These are phyloP conservation scores for Zygothrica quintamaculata DNA, from an alignment of 2,888 invertebrate species.

Conservation along the genomic window DNA sequence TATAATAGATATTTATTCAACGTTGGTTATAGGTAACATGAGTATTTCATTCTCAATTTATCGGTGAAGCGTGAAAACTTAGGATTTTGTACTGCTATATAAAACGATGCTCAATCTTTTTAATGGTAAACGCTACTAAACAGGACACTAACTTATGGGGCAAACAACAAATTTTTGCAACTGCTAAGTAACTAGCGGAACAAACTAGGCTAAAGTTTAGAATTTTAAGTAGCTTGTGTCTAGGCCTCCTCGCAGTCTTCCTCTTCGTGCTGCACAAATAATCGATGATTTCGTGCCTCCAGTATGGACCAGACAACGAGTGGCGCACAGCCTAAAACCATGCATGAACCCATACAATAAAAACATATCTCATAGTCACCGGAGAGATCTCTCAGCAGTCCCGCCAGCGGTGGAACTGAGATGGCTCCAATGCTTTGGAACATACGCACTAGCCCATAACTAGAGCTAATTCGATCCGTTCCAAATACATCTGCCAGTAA, in stretches of 20 bases:
- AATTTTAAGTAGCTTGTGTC: conserved; percentile 16
- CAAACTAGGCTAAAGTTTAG: conserved; percentile 4
- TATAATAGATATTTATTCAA: conserved; percentile 29
- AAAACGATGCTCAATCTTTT: conserved; percentile 44
- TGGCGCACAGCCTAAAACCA: conserved; percentile 89
- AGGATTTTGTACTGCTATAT: conserved; percentile 46
- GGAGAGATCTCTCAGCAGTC: conserved; percentile 88
- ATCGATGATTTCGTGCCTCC: conserved; percentile 78
- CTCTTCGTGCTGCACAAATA: conserved; percentile 79
- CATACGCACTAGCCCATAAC: conserved; percentile 90
- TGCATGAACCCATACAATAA: conserved; percentile 91
- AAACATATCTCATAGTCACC: conserved; percentile 90
- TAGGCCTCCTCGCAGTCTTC: conserved; percentile 82
- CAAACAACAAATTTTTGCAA: conserved; percentile 46
- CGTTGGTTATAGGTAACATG: conserved; percentile 6
- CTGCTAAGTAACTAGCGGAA: conserved; percentile 45
- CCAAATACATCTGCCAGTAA: conserved; percentile 90
- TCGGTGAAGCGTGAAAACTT: conserved; percentile 76
- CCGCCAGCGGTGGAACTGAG: conserved; percentile 90
- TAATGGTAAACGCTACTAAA: conserved; percentile 66
- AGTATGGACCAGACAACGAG: conserved; percentile 85
- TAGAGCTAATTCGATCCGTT: conserved; percentile 90
- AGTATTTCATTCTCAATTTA: conserved; percentile 41
- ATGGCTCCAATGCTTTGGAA: conserved; percentile 91
- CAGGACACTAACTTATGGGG: conserved; percentile 56